Evolutionary conservation across 2,888 invertebrate species (phyloP).

Genomic region (Coelinius sp.): DNA sequence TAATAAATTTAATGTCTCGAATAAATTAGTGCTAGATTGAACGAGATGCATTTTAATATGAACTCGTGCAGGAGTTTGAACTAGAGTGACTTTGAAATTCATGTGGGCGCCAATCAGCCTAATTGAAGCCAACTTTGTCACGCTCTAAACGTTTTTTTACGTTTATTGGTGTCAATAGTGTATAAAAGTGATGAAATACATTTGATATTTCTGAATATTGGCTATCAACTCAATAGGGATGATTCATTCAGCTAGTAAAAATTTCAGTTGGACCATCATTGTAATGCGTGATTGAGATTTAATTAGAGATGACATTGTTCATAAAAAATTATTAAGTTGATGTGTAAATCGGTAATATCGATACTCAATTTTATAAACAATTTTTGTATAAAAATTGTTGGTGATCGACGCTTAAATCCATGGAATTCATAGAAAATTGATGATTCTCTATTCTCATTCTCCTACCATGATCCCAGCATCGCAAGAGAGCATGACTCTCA

Average conservation of each 20-base stretch:
- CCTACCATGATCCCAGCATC: background rate
- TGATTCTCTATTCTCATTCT: background rate
- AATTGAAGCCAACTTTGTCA: conserved; percentile 47
- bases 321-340: no score
- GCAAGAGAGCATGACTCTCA: background rate
- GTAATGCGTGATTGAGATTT: no score
- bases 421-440: background rate
- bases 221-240: background rate
- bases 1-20: background rate
- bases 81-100: background rate
- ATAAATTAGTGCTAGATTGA: background rate
- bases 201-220: background rate
- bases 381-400: no score
- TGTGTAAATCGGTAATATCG: no score
- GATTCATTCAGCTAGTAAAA: background rate
- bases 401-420: background rate
- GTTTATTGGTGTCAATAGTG: conserved; percentile 58
- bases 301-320: no score
- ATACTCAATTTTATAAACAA: no score
- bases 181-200: conserved; percentile 31
- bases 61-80: background rate
- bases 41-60: background rate
- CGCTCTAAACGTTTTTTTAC: conserved; percentile 52
- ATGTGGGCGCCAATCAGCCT: conserved; percentile 44
- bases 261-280: background rate